phyloP scores from a whole-genome alignment of 2,797 vertebrate genomes.

The Phaenicophaeus curvirostris region DNA sequence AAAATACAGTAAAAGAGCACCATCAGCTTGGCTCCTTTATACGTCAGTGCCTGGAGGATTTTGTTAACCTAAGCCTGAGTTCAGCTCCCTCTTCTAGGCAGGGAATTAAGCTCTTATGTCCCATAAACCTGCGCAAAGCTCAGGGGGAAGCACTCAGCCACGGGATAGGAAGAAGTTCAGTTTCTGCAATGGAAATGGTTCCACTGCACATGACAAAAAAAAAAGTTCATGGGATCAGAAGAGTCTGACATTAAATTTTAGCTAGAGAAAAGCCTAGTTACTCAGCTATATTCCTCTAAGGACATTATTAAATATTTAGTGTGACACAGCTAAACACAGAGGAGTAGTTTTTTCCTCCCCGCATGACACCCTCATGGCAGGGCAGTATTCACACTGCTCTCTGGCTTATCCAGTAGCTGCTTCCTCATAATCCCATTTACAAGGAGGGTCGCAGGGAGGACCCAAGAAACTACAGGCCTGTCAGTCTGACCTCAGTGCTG shows the following conservation, averaged over 20 bases:
- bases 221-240: background rate
- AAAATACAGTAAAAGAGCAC: background rate
- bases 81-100: background rate
- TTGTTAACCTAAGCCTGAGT: background rate
- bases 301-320: background rate
- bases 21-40: background rate
- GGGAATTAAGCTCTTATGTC: background rate
- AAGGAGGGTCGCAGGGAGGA: no score
- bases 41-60: background rate
- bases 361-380: background rate
- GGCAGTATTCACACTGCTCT: rapidly evolving
- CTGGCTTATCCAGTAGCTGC: background rate
- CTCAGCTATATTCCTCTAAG: background rate
- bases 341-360: background rate
- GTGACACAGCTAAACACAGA: background rate
- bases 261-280: background rate
- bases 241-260: background rate
- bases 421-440: background rate
- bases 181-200: background rate
- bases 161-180: background rate
- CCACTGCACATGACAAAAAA: background rate
- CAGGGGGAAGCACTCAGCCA: background rate
- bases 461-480: no score
- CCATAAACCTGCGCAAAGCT: background rate
- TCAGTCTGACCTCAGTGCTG: no score